Evolutionary conservation across 2,113 vertebrate species (phyloP), one percentile per base, ranked within the genome.

Genomic region (Sigmodon hispidus): DNA sequence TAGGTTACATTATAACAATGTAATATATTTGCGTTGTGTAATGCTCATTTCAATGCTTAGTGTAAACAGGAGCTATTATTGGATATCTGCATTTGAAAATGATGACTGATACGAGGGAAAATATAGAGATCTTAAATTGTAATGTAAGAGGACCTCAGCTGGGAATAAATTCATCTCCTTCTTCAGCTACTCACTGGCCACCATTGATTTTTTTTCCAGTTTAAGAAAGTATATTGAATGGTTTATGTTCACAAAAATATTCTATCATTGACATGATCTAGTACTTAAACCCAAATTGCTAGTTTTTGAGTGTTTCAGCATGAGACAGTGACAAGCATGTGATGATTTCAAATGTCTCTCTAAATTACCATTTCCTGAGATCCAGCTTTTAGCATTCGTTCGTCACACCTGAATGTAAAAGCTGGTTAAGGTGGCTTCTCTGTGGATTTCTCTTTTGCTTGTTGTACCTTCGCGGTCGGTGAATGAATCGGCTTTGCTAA

Each of bases 401-500:
- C 87, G 90, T 81, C 40, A 16, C 65, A 50, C 70, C 95, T 84
- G 81, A 88, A 95, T 91, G 83, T 65, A 69, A 94, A 91, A 84
- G 17, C 6, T 7, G 0, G 55, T 63, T 17, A 94, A 85, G 69
- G 93, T 96, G 97, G 91, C 80, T 94, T 89, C 89, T 55, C 63
- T 70, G 0, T 61, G 13, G 11, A 69, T 85, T 86, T 50, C 57
- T 1, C 5, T 95, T 93, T 85, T 93, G 26, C 48, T 85, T 96
- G 57, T 96, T 98, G 95, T 96, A 90, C 61, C 92, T 97, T 97
- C 67, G 63, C 92, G 94, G 95, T 87, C 94, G 29, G 61, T 4
- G 92, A 97, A 92, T 96, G 96, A 98, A 98, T 98, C 95, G 94
- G 63, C 96, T 97, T 90, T 97, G 90, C 93, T 98, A 96, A 98